Evolutionary conservation across 1,140 invertebrate genomes (phyloP), one percentile per base, ranked within the genome.

Genomic region (Dolichoris vasculosae): DNA sequence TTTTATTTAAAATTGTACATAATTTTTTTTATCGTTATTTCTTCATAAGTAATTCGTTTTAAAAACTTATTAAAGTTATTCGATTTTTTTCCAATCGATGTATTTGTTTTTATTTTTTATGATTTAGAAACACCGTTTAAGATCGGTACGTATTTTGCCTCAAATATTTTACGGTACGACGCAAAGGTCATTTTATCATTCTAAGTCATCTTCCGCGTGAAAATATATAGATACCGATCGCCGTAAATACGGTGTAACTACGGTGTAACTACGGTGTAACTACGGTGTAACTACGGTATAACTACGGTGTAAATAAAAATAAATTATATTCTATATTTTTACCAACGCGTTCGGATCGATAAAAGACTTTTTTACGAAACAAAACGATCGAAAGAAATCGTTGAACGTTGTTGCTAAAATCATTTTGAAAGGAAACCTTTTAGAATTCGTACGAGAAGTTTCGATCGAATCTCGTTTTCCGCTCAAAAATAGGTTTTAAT

Each of bases 1-100:
- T 73, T 59, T 73, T 73, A n/a, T 73, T 73, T 73, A n/a, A 71
- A 73, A 43, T 73, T 43, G 11, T n/a, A 26, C 20, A 73, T 43
- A n/a, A 43, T 43, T 73, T 23, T 43, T 82, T 26, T 26, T 51
- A 7, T 30, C 46, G 51, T 48, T 43, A 15, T 48, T 13, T 67
- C 23, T 48, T 69, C 15, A 40, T 71, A 71, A 71, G 35, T 7
- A 69, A 69, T 69, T 69, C 23, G 32, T 40, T 71, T 71, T 40
- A 71, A 71, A 43, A 73, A n/a, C 40, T 13, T n/a, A 73, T 73
- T 73, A 40, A 73, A 73, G 43, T 43, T 8, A 32, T 11, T 43
- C 0, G 26, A 26, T 73, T 40, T 13, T 23, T 32, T 71, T 71
- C 0, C 67, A 17, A 23, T 40, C 15, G n/a, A 71, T 40, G 15